These are phyloP conservation scores for Clivina fossor DNA, from an alignment of 2,888 invertebrate species.

Conservation along the genomic window DNA sequence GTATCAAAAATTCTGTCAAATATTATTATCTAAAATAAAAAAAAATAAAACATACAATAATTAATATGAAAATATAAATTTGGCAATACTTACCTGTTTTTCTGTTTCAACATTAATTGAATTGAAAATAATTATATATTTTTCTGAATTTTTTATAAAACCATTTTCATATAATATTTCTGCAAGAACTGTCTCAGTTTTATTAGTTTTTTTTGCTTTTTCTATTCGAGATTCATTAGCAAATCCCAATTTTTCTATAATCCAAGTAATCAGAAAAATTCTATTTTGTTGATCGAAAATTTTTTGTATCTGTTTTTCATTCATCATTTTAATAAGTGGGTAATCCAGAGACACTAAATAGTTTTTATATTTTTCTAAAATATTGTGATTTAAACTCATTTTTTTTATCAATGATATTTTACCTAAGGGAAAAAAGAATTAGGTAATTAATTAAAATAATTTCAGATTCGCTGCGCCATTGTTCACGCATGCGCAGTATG, in stretches of 20 bases:
- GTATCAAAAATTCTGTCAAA: slow-evolving; percentile 41
- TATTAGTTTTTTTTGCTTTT: slow-evolving; percentile 34
- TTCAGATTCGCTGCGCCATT: slow-evolving; percentile 14
- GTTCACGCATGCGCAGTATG: slow-evolving; percentile 1
- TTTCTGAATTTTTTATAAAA: slow-evolving; percentile 37
- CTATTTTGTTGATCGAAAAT: slow-evolving; percentile 43
- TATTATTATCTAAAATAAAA: slow-evolving; percentile 40
- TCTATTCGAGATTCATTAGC: slow-evolving; percentile 32
- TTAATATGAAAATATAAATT: slow-evolving; percentile 1
- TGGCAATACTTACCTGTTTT: slow-evolving; percentile 23
- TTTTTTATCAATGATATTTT: not conserved
- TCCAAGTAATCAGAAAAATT: slow-evolving; percentile 43
- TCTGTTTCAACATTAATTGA: slow-evolving; percentile 5
- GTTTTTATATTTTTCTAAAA: slow-evolving; percentile 29
- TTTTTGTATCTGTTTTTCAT: slow-evolving; percentile 40
- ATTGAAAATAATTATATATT: slow-evolving; percentile 31
- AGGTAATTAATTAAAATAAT: slow-evolving; percentile 4
- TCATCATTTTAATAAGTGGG: slow-evolving; percentile 42
- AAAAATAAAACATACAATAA: slow-evolving; percentile 34
- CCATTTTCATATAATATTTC: slow-evolving; percentile 40
- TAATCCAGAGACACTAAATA: slow-evolving; percentile 41
- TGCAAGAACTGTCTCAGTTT: slow-evolving; percentile 35
- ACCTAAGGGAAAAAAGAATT: not conserved
- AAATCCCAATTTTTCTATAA: slow-evolving; percentile 40
- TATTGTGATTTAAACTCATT: slow-evolving; percentile 15